A percentile compares a stretch with the other conserved stretches of the same genome.
phyloP scores from a whole-genome alignment of 2,797 vertebrate species.

The Gymnothorax reevesii region DNA sequence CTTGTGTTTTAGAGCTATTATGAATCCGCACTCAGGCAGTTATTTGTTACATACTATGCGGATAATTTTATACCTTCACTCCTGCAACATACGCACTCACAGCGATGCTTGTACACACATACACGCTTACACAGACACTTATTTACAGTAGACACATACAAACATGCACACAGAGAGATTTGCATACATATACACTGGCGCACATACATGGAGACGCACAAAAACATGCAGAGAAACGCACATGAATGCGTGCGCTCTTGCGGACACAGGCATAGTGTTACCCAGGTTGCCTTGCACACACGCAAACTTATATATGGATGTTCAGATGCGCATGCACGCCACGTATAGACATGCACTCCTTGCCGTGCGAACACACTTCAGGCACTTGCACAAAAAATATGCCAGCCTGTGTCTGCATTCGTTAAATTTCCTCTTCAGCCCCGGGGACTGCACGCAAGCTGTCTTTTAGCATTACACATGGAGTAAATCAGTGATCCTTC shows the following conservation, averaged over 20 bases:
- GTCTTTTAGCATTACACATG: background rate
- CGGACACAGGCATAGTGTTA: no score
- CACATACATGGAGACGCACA: no score
- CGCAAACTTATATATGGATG: no score
- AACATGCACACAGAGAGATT: no score
- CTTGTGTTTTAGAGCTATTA: no score
- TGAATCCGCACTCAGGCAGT: no score
- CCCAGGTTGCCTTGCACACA: no score
- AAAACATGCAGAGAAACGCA: no score
- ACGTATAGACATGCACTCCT: background rate
- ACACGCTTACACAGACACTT: no score
- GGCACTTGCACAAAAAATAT: background rate
- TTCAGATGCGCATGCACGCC: background rate
- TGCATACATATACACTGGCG: no score
- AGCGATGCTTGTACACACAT: background rate
- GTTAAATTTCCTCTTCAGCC: background rate
- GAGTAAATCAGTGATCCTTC: background rate
- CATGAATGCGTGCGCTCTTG: no score
- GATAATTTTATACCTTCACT: background rate
- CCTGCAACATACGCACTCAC: background rate
- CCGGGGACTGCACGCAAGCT: background rate
- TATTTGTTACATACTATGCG: background rate
- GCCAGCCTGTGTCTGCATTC: background rate
- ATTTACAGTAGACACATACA: no score
- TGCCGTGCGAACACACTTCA: background rate